phyloP scores from a whole-genome alignment of 2,797 vertebrate species.

The Chloroceryle amazona region DNA sequence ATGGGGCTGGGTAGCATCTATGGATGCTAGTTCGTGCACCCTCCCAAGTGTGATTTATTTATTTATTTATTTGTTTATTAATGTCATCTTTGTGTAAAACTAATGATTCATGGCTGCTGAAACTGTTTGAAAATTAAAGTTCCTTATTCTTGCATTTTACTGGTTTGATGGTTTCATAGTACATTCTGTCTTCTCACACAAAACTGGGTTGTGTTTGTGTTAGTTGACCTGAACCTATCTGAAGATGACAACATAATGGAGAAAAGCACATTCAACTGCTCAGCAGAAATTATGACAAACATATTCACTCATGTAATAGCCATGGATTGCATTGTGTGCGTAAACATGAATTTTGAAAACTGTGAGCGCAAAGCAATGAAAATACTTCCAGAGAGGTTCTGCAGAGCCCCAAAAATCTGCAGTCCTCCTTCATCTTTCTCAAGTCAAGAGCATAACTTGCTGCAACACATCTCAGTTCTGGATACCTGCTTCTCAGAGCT shows the following conservation, averaged over 20 bases:
- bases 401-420: background rate
- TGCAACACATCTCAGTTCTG: background rate
- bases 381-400: background rate
- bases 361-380: background rate
- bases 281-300: background rate
- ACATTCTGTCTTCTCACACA: background rate
- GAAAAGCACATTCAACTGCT: background rate
- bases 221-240: background rate
- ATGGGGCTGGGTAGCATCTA: background rate
- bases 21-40: background rate
- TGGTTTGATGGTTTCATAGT: background rate
- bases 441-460: background rate
- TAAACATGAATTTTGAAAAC: background rate
- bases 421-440: background rate
- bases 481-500: background rate
- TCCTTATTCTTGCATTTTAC: background rate
- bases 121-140: background rate
- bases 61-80: background rate
- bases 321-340: accelerated
- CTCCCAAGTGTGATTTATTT: background rate
- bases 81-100: background rate
- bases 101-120: background rate
- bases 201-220: background rate
- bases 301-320: background rate
- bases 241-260: background rate